A percentile compares a stretch with the other conserved stretches of the same genome.
Evolutionary conservation across 2,113 vertebrate species (phyloP).

Genomic region (Xiphophorus couchianus): DNA sequence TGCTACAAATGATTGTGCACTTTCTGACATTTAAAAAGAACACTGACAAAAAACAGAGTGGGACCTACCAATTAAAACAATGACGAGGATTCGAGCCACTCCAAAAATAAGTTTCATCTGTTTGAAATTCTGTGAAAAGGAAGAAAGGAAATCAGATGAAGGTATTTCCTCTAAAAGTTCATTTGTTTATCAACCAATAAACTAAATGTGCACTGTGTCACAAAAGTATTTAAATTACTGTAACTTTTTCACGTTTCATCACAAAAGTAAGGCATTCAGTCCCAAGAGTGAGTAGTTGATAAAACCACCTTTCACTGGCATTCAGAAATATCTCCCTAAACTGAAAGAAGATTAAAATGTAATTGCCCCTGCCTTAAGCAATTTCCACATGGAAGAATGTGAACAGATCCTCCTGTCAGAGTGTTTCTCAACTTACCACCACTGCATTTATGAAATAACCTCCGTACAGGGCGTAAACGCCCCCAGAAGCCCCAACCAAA

Average conservation of each 20-base stretch:
- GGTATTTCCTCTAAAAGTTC: too few relatives aligned
- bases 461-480: slow-evolving; percentile 90
- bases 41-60: not conserved
- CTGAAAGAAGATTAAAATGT: not conserved
- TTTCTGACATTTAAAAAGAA: not conserved
- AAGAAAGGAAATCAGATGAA: not conserved
- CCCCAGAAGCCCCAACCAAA: slow-evolving; percentile 91
- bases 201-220: too few relatives aligned
- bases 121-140: slow-evolving; percentile 84
- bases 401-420: not conserved
- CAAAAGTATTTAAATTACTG: not conserved
- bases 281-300: not conserved
- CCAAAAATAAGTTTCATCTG: slow-evolving; percentile 90
- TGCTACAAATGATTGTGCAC: not conserved
- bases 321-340: not conserved
- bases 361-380: not conserved
- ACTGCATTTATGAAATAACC: slow-evolving; percentile 92
- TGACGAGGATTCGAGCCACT: slow-evolving; percentile 82
- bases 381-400: not conserved
- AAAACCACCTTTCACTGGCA: not conserved
- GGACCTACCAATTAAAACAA: slow-evolving; percentile 82
- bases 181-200: not conserved
- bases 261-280: not conserved
- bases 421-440: slow-evolving; percentile 82
- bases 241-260: not conserved